Percentiles rank a stretch among this genome's conserved stretches.
These are phyloP conservation scores for Sebastes nivosus DNA, from an alignment of 2,797 vertebrate genomes.

Conservation along the genomic window DNA sequence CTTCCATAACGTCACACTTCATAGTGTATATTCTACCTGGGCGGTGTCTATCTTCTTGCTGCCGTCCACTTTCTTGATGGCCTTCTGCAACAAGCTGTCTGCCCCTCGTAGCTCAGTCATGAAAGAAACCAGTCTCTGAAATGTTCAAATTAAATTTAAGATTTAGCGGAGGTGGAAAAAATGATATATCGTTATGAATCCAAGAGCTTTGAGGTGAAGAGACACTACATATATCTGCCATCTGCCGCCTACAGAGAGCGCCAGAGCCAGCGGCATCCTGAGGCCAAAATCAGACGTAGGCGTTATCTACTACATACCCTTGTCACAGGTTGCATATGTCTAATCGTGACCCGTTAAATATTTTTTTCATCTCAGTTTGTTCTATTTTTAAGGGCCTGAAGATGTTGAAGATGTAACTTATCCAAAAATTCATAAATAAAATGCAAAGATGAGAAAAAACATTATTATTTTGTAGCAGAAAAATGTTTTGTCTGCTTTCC, in stretches of 20 bases:
- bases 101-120: constrained; percentile 81
- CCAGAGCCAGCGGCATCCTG: neutral
- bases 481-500: neutral
- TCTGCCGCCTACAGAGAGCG: neutral
- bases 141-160: neutral
- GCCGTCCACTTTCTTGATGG: constrained; percentile 86
- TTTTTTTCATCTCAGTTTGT: neutral
- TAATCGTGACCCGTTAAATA: neutral
- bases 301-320: neutral
- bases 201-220: neutral
- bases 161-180: neutral
- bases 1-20: neutral
- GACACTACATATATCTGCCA: neutral
- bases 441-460: neutral
- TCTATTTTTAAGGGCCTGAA: neutral
- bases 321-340: neutral
- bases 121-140: constrained; percentile 91
- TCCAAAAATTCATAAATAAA: neutral
- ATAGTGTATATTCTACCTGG: constrained; percentile 77
- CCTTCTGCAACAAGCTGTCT: constrained; percentile 83
- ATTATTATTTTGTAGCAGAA: no score
- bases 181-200: neutral
- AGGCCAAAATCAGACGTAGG: neutral
- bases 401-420: neutral
- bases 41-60: constrained; percentile 67